Evolutionary conservation across 2,797 vertebrate genomes (phyloP).

Genomic region (Aphelocoma californica): DNA sequence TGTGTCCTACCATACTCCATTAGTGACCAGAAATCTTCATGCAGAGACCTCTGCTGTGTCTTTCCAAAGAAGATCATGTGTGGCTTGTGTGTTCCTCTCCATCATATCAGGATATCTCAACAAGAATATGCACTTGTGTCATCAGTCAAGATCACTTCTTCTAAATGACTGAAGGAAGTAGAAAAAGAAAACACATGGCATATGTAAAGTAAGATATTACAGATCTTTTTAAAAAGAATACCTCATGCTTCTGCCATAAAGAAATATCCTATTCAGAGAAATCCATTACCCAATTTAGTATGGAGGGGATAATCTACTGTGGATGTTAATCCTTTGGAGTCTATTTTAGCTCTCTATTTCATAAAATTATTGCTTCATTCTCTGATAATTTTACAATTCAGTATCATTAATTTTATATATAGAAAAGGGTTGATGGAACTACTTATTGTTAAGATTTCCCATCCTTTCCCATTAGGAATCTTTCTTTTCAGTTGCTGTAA

Average conservation of each 20-base stretch:
- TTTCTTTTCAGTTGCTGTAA: neutral
- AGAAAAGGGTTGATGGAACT: neutral
- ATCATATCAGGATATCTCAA: neutral
- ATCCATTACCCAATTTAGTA: slow-evolving; percentile 39
- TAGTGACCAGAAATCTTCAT: neutral
- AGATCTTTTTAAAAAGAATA: neutral
- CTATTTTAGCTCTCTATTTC: slow-evolving; percentile 23
- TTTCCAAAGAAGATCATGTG: neutral
- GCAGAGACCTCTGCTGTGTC: accelerated
- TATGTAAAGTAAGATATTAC: neutral
- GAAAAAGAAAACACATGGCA: neutral
- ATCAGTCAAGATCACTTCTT: neutral
- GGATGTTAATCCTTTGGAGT: slow-evolving; percentile 48
- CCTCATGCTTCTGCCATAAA: neutral
- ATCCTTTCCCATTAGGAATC: neutral
- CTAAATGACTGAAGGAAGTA: neutral
- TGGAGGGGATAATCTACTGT: slow-evolving; percentile 40
- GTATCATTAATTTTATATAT: slow-evolving; percentile 30
- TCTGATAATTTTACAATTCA: slow-evolving; percentile 35
- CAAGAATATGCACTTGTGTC: neutral
- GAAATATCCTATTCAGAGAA: slow-evolving; percentile 25
- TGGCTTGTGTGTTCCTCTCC: neutral
- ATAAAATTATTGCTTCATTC: slow-evolving; percentile 28
- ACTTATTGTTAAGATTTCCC: slow-evolving; percentile 16
- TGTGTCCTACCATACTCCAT: neutral